A percentile compares a stretch with the other conserved stretches of the same genome.
Conservation (phyloP, 1,140 invertebrate genomes). For the Chrysomallon squamiferum region DNA sequence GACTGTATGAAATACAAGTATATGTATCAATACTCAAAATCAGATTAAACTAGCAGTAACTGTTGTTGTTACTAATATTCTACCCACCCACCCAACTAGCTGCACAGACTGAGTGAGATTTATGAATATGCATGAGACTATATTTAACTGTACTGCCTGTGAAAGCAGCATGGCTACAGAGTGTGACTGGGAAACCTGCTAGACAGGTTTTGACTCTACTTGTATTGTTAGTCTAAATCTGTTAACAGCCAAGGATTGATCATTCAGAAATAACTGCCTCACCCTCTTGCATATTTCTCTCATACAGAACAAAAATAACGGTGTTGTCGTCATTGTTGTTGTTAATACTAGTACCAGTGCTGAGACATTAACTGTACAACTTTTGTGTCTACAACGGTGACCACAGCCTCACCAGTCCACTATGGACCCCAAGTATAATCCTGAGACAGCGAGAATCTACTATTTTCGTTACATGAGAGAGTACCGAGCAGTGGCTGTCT, state of each 20-base stretch:
- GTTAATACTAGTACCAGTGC: too few relatives aligned
- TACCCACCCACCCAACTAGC: too few relatives aligned
- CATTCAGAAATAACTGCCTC: slow-evolving; percentile 4
- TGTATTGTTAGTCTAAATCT: slow-evolving; percentile 18
- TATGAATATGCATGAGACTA: not conserved
- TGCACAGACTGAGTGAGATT: not conserved
- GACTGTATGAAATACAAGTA: too few relatives aligned
- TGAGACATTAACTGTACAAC: too few relatives aligned
- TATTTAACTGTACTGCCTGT: not conserved
- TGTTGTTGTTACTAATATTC: too few relatives aligned
- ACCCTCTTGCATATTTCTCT: too few relatives aligned
- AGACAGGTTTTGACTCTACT: slow-evolving; percentile 10
- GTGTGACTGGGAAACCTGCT: slow-evolving; percentile 12
- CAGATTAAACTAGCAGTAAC: too few relatives aligned
- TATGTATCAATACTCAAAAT: too few relatives aligned
- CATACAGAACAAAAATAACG: too few relatives aligned
- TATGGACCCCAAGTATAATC: slow-evolving; percentile 36
- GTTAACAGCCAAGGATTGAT: slow-evolving; percentile 3
- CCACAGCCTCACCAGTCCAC: slow-evolving; percentile 10
- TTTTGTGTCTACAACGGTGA: too few relatives aligned
- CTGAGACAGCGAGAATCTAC: slow-evolving; percentile 41
- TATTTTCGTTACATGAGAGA: slow-evolving; percentile 49
- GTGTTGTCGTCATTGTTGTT: too few relatives aligned
- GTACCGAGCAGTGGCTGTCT: slow-evolving; percentile 87
- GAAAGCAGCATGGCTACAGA: not conserved